Conservation (phyloP, 2,797 vertebrate genomes). For the Zenarchopterus dispar region DNA sequence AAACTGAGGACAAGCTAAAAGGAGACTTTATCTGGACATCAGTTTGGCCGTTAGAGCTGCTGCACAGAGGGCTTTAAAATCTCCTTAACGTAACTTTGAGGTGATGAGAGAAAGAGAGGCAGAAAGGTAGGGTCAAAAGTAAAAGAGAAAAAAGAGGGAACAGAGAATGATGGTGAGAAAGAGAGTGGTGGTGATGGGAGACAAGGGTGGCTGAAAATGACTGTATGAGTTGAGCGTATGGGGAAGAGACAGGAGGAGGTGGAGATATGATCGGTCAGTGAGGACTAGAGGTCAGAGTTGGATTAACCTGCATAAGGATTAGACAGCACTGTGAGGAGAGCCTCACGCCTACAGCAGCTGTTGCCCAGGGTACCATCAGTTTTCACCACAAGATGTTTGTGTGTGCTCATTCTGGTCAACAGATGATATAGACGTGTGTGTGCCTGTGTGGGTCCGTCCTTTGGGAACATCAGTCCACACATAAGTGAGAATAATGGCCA, state of each 20-base stretch:
- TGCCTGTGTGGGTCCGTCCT: neutral
- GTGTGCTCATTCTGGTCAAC: slow-evolving; percentile 31
- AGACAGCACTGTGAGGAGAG: slow-evolving; percentile 72
- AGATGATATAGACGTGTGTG: slow-evolving; percentile 8
- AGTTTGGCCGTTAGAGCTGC: slow-evolving; percentile 81
- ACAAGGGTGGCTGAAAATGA: slow-evolving; percentile 60
- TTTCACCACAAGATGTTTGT: slow-evolving; percentile 37
- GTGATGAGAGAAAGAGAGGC: slow-evolving; percentile 55
- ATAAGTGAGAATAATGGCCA: too few relatives aligned
- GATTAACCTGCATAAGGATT: slow-evolving; percentile 87
- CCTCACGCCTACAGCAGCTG: slow-evolving; percentile 64
- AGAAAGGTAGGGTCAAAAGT: slow-evolving; percentile 65
- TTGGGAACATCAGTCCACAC: neutral
- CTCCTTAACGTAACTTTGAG: slow-evolving; percentile 81
- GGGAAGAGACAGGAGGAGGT: slow-evolving; percentile 41
- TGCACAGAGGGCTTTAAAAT: slow-evolving; percentile 82
- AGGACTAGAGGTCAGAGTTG: slow-evolving; percentile 84
- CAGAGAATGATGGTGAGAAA: slow-evolving; percentile 55
- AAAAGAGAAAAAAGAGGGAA: slow-evolving; percentile 27
- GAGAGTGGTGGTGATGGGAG: slow-evolving; percentile 64
- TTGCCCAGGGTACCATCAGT: slow-evolving; percentile 64
- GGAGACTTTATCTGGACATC: slow-evolving; percentile 81
- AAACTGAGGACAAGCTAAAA: slow-evolving; percentile 83
- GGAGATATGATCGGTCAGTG: slow-evolving; percentile 82
- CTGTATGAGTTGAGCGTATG: slow-evolving; percentile 31